A percentile compares a stretch with the other conserved stretches of the same genome.
These are phyloP conservation scores for Patiria pectinifera DNA, from an alignment of 53 echinoderm and acorn worm species.

Conservation along the genomic window DNA sequence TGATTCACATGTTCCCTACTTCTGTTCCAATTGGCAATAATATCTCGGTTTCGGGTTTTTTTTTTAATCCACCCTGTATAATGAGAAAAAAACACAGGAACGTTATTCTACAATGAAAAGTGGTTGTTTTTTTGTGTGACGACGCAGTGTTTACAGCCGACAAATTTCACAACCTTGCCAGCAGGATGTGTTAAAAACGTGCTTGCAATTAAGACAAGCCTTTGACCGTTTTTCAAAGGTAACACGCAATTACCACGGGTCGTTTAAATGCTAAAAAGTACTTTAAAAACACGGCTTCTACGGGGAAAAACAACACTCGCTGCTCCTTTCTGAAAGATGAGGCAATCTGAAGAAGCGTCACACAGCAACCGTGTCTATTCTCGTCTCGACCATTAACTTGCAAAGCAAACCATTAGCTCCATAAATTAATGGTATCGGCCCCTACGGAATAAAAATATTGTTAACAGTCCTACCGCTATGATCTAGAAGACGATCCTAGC, in stretches of 20 bases:
- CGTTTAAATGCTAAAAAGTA: background rate
- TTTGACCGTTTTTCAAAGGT: background rate
- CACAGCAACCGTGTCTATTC: background rate
- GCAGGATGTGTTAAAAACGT: no score
- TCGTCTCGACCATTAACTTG: background rate
- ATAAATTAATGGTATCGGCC: background rate
- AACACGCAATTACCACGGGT: background rate
- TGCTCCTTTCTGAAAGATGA: background rate
- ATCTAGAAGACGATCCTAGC: background rate
- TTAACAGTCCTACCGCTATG: background rate
- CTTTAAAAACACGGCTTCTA: background rate
- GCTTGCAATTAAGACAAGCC: background rate
- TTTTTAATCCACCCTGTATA: no score
- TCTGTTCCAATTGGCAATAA: no score
- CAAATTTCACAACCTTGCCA: no score
- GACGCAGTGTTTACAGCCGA: no score
- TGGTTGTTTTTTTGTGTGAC: no score
- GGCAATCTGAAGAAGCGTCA: background rate
- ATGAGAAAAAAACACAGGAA: no score
- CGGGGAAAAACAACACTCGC: background rate
- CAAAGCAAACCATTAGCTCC: background rate
- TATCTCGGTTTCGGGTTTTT: no score
- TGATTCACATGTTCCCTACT: no score
- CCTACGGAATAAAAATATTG: background rate
- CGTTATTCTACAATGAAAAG: no score